Percentiles rank a stretch among this genome's conserved stretches.
Evolutionary conservation across 2,113 vertebrate genomes (phyloP).

Genomic region (Rhabdornis inornatus): DNA sequence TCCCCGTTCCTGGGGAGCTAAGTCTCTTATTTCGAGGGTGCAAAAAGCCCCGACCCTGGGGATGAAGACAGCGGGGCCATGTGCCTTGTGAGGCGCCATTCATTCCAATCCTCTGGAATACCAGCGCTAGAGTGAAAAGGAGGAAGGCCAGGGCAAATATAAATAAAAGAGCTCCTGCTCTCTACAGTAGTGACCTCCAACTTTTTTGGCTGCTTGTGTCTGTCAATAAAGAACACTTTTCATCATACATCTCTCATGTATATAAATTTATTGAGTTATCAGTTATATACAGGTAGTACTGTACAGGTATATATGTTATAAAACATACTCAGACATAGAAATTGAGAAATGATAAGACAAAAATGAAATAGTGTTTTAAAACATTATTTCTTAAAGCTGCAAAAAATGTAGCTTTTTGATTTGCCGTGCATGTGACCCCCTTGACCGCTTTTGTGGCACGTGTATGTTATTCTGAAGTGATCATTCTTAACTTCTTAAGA

Average conservation of each 20-base stretch:
- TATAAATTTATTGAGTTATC: neutral
- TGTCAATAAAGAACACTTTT: neutral
- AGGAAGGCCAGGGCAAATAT: neutral
- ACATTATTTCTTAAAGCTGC: neutral
- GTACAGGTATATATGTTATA: fast-evolving
- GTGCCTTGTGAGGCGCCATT: neutral
- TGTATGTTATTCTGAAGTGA: neutral
- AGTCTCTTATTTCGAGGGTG: neutral
- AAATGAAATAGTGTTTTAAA: neutral
- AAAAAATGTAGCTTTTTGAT: neutral
- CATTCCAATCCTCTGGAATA: neutral
- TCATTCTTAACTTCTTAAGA: neutral
- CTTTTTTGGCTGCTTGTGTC: fast-evolving
- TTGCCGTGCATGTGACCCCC: fast-evolving
- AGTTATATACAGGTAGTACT: fast-evolving
- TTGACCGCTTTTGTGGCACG: neutral
- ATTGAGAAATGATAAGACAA: neutral
- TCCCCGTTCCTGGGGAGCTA: neutral
- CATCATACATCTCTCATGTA: fast-evolving
- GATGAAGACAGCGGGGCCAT: neutral
- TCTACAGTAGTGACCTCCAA: neutral
- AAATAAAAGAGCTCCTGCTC: neutral
- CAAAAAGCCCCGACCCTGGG: too few relatives aligned
- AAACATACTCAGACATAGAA: neutral
- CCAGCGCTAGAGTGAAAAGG: neutral